phyloP scores from a whole-genome alignment of 2,888 invertebrate species.

The Clunio marinus region DNA sequence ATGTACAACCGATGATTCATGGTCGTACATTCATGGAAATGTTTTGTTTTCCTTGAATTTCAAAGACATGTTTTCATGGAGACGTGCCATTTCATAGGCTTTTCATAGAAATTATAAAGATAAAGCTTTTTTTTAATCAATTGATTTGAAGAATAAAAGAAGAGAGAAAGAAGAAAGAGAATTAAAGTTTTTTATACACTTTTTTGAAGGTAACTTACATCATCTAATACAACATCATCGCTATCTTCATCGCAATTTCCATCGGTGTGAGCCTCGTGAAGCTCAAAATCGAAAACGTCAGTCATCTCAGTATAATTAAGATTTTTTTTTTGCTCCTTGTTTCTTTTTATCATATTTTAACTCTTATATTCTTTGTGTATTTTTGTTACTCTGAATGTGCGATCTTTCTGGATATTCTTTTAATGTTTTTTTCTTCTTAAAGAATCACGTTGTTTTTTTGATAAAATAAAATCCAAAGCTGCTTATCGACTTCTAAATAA shows the following conservation, averaged over 20 bases:
- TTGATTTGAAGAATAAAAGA: neutral
- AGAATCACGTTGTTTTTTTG: too few relatives aligned
- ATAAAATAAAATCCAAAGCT: too few relatives aligned
- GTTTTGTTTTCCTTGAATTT: too few relatives aligned
- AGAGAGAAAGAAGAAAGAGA: neutral
- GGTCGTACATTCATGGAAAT: too few relatives aligned
- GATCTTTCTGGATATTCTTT: neutral
- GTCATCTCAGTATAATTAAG: constrained; percentile 56
- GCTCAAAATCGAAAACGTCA: constrained; percentile 90
- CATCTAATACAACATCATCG: constrained; percentile 67
- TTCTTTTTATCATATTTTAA: too few relatives aligned
- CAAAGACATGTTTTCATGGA: too few relatives aligned
- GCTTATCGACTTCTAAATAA: too few relatives aligned
- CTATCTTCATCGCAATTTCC: constrained; percentile 73
- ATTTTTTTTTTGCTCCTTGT: constrained; percentile 19
- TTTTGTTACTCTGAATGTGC: too few relatives aligned
- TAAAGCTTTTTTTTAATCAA: neutral
- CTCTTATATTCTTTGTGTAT: constrained; percentile 11
- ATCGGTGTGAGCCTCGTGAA: constrained; percentile 75
- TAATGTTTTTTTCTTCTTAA: too few relatives aligned
- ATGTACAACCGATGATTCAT: too few relatives aligned
- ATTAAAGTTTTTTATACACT: neutral
- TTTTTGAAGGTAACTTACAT: constrained; percentile 57
- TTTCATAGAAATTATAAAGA: too few relatives aligned
- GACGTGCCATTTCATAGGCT: too few relatives aligned